These are phyloP conservation scores for Thera britannica DNA, from an alignment of 2,888 invertebrate genomes.

Conservation along the genomic window DNA sequence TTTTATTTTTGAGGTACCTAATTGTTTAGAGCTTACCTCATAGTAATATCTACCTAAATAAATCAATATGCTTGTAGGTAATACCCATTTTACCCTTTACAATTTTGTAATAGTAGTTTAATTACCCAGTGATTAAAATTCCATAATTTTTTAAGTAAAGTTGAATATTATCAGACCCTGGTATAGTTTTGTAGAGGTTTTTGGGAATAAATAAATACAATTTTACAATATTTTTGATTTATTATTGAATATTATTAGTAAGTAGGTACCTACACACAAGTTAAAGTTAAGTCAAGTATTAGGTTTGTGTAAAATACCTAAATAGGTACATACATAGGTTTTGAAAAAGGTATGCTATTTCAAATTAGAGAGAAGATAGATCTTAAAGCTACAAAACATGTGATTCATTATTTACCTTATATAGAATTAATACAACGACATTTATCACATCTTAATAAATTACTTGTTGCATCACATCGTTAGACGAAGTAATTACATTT, in stretches of 20 bases:
- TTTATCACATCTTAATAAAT: slow-evolving; percentile 12
- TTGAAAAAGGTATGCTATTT: background rate
- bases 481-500: slow-evolving; percentile 88
- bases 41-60: background rate
- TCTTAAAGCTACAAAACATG: slow-evolving; percentile 2
- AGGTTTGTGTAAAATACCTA: background rate
- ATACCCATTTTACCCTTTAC: background rate
- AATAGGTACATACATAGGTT: background rate
- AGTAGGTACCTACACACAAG: background rate
- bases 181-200: slow-evolving; percentile 84
- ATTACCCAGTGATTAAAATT: slow-evolving; percentile 52
- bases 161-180: slow-evolving; percentile 70
- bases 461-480: slow-evolving; percentile 3
- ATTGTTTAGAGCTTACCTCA: background rate
- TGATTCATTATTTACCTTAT: slow-evolving; percentile 7
- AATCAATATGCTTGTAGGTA: background rate
- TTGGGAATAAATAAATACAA: slow-evolving; percentile 78
- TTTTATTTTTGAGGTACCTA: too few species aligned
- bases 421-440: slow-evolving; percentile 15
- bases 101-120: slow-evolving; percentile 9
- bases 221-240: slow-evolving; percentile 57
- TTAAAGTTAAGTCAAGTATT: too few species aligned
- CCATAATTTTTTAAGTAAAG: slow-evolving; percentile 43
- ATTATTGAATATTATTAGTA: slow-evolving; percentile 36
- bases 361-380: background rate